A percentile compares a stretch with the other conserved stretches of the same genome.
Conservation (phyloP, 2,113 vertebrate species). For the Capricornis sumatraensis region DNA sequence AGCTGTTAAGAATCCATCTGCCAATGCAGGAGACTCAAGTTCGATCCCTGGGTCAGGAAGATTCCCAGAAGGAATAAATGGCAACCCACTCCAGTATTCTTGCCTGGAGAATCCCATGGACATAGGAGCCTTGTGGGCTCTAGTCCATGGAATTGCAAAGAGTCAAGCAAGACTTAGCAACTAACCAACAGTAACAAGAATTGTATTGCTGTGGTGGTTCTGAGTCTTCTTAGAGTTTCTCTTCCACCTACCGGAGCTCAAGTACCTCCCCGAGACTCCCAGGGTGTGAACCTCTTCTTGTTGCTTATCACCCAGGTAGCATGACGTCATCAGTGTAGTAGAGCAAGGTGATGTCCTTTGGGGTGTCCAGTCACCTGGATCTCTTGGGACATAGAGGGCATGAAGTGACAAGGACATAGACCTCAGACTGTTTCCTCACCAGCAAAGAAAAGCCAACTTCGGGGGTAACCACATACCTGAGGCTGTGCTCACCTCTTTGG, state of each 20-base stretch:
- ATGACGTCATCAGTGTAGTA: fast-evolving
- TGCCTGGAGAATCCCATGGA: background rate
- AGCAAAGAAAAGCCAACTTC: background rate
- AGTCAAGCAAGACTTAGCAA: background rate
- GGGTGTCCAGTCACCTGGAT: background rate
- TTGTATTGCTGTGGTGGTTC: background rate
- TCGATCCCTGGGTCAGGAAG: background rate
- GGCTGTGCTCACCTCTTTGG: too few species aligned
- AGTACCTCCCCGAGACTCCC: background rate
- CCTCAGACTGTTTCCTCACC: background rate
- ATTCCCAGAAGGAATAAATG: background rate
- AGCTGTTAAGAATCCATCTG: background rate
- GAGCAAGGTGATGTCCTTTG: background rate
- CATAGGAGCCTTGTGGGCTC: background rate
- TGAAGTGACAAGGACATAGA: background rate
- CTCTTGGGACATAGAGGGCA: background rate
- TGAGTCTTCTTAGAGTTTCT: background rate
- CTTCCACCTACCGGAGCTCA: background rate
- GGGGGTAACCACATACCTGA: background rate
- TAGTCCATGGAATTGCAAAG: background rate
- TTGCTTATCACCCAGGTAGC: background rate
- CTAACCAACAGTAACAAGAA: background rate
- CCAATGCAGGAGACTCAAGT: background rate
- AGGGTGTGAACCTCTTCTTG: background rate
- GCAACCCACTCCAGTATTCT: background rate